These are phyloP conservation scores for Sinocyclocheilus anshuiensis DNA, from an alignment of 2,113 vertebrate genomes.

Conservation along the genomic window DNA sequence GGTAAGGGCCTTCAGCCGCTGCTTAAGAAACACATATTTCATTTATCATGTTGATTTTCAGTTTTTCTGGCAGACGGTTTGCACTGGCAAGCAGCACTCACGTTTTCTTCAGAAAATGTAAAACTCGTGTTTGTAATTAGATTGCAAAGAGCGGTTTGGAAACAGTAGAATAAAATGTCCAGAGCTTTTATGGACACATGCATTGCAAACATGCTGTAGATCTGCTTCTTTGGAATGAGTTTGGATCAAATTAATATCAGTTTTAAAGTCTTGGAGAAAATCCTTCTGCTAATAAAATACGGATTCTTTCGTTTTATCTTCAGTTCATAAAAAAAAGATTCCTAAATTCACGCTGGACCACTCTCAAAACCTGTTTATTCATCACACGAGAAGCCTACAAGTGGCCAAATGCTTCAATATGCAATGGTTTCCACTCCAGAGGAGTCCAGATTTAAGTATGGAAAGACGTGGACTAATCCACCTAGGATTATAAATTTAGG, in stretches of 20 bases:
- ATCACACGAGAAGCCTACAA: constrained; percentile 34
- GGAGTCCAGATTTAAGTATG: constrained; percentile 43
- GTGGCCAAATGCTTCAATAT: constrained; percentile 39
- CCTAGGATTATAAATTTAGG: neutral
- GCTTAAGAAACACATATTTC: neutral
- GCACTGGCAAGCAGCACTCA: neutral
- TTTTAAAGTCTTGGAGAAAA: constrained; percentile 3
- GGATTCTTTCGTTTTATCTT: constrained; percentile 15
- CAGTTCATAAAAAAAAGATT: neutral
- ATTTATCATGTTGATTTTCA: neutral
- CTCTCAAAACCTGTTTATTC: constrained; percentile 31
- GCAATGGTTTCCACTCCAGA: constrained; percentile 45
- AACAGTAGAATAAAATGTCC: neutral
- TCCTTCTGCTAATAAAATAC: constrained; percentile 25
- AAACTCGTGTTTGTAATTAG: neutral
- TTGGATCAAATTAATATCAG: constrained; percentile 18
- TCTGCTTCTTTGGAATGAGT: constrained; percentile 9
- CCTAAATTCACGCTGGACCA: constrained; percentile 2
- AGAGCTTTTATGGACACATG: neutral
- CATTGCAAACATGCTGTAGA: neutral
- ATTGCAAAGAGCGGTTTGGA: neutral
- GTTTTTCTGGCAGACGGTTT: neutral
- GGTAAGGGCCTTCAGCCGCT: constrained; percentile 73
- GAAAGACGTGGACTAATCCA: constrained; percentile 33
- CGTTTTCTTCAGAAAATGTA: neutral